phyloP scores from a whole-genome alignment of 1,140 invertebrate species.

The Trypoxylus dichotomus region DNA sequence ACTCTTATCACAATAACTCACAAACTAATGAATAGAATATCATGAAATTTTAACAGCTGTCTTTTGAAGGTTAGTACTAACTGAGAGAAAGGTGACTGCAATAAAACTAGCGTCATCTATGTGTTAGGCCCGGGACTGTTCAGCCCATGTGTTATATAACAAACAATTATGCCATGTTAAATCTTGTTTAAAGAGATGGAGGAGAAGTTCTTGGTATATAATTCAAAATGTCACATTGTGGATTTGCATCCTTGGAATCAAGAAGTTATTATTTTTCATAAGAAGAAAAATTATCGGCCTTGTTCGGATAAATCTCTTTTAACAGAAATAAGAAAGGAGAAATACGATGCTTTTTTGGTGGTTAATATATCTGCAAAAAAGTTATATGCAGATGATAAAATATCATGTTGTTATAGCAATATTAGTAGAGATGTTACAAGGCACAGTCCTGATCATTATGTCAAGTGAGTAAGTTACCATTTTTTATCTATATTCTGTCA shows the following conservation, averaged over 20 bases:
- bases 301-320: slow-evolving; percentile 55
- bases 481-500: too few relatives aligned
- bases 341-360: slow-evolving; percentile 39
- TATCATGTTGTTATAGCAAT: background rate
- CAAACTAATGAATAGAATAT: too few relatives aligned
- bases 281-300: slow-evolving; percentile 47
- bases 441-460: background rate
- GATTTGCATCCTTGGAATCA: slow-evolving; percentile 41
- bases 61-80: too few relatives aligned
- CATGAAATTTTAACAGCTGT: too few relatives aligned
- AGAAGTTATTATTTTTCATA: slow-evolving; percentile 39
- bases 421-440: background rate
- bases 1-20: too few relatives aligned
- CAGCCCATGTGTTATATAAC: too few relatives aligned
- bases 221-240: slow-evolving; percentile 43
- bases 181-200: background rate
- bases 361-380: slow-evolving; percentile 38
- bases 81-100: too few relatives aligned
- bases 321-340: slow-evolving; percentile 42
- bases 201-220: slow-evolving; percentile 36
- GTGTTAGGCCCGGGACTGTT: too few relatives aligned
- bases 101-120: too few relatives aligned
- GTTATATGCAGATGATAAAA: slow-evolving; percentile 36
- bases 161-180: too few relatives aligned
- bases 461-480: slow-evolving; percentile 29